Base-by-base conservation (phyloP, 2,888 invertebrate species). In the Alsophila aescularia region DNA sequence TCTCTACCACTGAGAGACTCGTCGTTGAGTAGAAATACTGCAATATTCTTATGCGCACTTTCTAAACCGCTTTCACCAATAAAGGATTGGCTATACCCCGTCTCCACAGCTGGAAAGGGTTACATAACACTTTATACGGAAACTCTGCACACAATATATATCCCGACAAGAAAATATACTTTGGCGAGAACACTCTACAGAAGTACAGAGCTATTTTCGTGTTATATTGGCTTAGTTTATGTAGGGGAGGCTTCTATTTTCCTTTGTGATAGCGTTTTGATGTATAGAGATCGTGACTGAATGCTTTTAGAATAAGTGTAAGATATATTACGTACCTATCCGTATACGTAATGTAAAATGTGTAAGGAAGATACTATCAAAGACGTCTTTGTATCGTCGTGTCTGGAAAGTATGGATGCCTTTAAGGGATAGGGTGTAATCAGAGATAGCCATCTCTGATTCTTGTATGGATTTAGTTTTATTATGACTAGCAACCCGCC, bases 201-300 rank as follows among this genome's bases (percentile, higher is more conserved):
- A 45, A 53, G 53, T 50, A 58, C 50, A 47, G 42, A 42, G 53
- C 58, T 43, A 54, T 45, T 56, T 55, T 55, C 49, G 47, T 55
- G 44, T 31, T 43, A 47, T 57, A 64, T 64, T 62, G 56, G 48
- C 62, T 60, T 63, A 52, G 63, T 62, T 62, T 58, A 55, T 57
- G 48, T 52, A 52, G 49, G 50, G 49, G 49, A 59, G 51, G 43
- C 48, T 47, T 57, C 57, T 64, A 58, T 66, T 63, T 56, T 54
- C 58, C 61, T 52, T 58, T 64, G 54, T 60, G 60, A 66, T 62
- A 58, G 59, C 58, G 40, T 62, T 62, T 58, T 58, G 58, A 58
- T 62, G 59, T 65, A 66, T 60, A 42, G 49, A 49, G 57, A 60
- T 59, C 64, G 55, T 45, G 59, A 48, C 52, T 53, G 44, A 62